Percentiles rank a stretch among this genome's conserved stretches.
phyloP scores from a whole-genome alignment of 2,797 vertebrate genomes.

The Phylloscopus collybita region DNA sequence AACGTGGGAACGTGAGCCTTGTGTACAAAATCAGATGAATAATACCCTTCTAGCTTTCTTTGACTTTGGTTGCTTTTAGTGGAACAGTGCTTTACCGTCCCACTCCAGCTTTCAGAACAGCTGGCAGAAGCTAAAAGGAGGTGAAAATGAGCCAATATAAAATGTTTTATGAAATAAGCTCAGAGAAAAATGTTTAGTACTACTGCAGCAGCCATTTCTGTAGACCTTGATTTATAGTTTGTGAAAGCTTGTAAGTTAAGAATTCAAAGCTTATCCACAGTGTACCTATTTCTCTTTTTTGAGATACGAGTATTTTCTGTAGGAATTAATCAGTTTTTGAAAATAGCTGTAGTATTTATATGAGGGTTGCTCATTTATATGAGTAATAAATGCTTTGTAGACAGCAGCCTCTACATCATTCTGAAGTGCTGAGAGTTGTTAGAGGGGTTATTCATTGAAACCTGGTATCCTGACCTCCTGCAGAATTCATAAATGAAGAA shows the following conservation, averaged over 20 bases:
- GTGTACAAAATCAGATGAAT: not conserved
- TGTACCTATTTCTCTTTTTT: not conserved
- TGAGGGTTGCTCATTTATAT: not conserved
- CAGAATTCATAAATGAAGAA: not conserved
- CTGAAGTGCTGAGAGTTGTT: not conserved
- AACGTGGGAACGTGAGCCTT: not conserved
- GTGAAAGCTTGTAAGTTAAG: not conserved
- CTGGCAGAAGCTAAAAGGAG: not conserved
- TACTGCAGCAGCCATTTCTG: not conserved
- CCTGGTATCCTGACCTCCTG: not conserved
- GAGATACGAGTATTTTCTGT: not conserved
- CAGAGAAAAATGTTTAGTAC: not conserved
- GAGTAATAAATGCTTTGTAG: not conserved
- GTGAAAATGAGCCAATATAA: not conserved
- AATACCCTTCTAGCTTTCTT: not conserved
- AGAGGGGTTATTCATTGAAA: not conserved
- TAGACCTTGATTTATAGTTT: not conserved
- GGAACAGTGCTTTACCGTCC: not conserved
- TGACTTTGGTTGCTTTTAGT: not conserved
- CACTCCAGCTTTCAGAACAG: not conserved
- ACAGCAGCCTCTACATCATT: not conserved
- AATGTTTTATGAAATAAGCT: not conserved
- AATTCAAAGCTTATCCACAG: not conserved
- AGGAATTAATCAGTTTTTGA: not conserved
- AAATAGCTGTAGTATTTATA: not conserved